Evolutionary conservation across 1,140 invertebrate species (phyloP).

Genomic region (Drosophila lacteicornis): DNA sequence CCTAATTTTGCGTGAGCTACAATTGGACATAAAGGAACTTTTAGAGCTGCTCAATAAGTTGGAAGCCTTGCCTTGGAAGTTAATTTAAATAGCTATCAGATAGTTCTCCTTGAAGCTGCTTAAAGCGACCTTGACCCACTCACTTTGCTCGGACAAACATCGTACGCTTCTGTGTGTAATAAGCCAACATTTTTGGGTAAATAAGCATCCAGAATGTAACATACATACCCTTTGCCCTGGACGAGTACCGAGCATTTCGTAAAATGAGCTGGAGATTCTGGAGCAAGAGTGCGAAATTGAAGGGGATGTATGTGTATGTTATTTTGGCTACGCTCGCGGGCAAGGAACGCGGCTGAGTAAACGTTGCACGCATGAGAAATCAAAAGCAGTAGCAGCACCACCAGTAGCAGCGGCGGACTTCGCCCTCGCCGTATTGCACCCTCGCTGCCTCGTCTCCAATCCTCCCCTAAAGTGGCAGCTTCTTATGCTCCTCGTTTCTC

Average conservation of each 20-base stretch:
- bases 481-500: constrained; percentile 34
- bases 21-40: neutral
- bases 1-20: neutral
- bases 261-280: constrained; percentile 4
- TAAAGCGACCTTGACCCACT: neutral
- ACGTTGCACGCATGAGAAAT: constrained; percentile 75
- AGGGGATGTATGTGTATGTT: constrained; percentile 15
- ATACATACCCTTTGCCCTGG: neutral
- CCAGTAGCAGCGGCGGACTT: constrained; percentile 2
- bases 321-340: constrained; percentile 60
- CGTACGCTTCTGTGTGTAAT: neutral
- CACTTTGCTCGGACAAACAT: neutral
- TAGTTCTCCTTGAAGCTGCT: neutral
- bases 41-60: neutral
- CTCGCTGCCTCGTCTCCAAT: constrained; percentile 1
- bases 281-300: constrained; percentile 3
- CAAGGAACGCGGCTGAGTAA: constrained; percentile 61
- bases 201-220: neutral
- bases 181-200: constrained; percentile 2
- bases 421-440: neutral
- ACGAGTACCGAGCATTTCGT: constrained; percentile 6
- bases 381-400: constrained; percentile 58
- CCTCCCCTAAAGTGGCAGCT: constrained; percentile 38
- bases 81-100: neutral
- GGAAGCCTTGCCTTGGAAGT: neutral